Conservation (phyloP, 2,113 vertebrate species). For the Hippoglossus stenolepis region DNA sequence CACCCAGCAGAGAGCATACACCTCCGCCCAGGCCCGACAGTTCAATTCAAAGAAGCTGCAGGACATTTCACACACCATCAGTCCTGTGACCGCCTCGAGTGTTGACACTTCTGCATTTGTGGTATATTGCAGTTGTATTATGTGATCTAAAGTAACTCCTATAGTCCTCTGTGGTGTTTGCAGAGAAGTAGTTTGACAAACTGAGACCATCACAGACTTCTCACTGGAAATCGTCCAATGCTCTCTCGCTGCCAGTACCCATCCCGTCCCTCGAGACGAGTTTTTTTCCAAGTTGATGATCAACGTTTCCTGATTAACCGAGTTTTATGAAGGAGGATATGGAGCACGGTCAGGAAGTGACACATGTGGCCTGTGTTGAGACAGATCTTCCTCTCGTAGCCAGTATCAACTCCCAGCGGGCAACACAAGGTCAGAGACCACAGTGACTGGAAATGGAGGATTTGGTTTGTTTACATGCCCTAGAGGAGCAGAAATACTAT, state of each 20-base stretch:
- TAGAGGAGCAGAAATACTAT: conserved; percentile 44
- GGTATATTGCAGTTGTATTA: conserved; percentile 14
- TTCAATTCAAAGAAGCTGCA: no score
- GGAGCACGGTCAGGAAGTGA: conserved; percentile 63
- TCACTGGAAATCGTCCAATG: no score
- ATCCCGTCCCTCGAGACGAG: background rate
- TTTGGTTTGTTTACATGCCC: conserved; percentile 59
- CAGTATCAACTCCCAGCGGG: conserved; percentile 36
- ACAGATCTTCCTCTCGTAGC: conserved; percentile 66
- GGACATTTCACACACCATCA: no score
- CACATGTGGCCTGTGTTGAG: conserved; percentile 61
- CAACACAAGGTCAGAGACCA: conserved; percentile 39
- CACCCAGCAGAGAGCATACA: no score
- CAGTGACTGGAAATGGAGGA: conserved; percentile 28
- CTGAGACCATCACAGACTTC: background rate
- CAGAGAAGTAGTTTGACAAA: conserved; percentile 18
- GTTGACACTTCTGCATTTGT: conserved; percentile 46
- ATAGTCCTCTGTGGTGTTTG: background rate
- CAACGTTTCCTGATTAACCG: conserved; percentile 45
- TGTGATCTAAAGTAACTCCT: conserved; percentile 32
- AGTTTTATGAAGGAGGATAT: conserved; percentile 48
- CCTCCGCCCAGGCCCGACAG: no score
- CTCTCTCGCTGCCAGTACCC: background rate
- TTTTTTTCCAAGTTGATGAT: conserved; percentile 18
- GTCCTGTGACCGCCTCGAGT: background rate